phyloP scores from a whole-genome alignment of 2,113 vertebrate genomes.

The Craseonycteris thonglongyai region DNA sequence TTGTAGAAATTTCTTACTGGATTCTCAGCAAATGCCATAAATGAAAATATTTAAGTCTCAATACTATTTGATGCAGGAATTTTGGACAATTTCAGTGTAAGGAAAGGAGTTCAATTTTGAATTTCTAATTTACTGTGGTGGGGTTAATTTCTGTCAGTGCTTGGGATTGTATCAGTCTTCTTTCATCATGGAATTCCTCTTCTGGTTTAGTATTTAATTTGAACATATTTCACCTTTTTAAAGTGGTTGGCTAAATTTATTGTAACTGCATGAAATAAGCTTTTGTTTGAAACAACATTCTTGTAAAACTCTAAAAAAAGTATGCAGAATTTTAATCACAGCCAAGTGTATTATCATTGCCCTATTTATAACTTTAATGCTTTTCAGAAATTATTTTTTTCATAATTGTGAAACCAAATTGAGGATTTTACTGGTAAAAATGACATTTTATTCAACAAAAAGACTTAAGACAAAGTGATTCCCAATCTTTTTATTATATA shows the following conservation, averaged over 20 bases:
- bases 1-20: neutral
- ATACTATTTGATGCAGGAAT: neutral
- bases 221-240: neutral
- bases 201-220: slow-evolving; percentile 35
- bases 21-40: slow-evolving; percentile 3
- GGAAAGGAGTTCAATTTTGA: slow-evolving; percentile 7
- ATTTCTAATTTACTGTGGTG: neutral
- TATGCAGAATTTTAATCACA: slow-evolving; percentile 10
- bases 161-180: neutral
- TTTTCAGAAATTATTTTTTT: slow-evolving; percentile 22
- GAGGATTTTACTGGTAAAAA: slow-evolving; percentile 12
- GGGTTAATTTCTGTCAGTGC: neutral
- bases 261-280: slow-evolving; percentile 44
- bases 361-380: neutral
- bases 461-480: neutral
- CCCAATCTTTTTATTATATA: neutral
- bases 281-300: slow-evolving; percentile 33
- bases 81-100: neutral
- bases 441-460: slow-evolving; percentile 1
- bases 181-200: slow-evolving; percentile 3
- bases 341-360: neutral
- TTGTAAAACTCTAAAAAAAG: slow-evolving; percentile 15
- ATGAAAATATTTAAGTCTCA: slow-evolving; percentile 29
- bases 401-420: slow-evolving; percentile 22
- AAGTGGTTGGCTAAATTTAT: slow-evolving; percentile 27